Evolutionary conservation across 2,888 invertebrate genomes (phyloP).

Genomic region (Hirtodrosophila duncani): DNA sequence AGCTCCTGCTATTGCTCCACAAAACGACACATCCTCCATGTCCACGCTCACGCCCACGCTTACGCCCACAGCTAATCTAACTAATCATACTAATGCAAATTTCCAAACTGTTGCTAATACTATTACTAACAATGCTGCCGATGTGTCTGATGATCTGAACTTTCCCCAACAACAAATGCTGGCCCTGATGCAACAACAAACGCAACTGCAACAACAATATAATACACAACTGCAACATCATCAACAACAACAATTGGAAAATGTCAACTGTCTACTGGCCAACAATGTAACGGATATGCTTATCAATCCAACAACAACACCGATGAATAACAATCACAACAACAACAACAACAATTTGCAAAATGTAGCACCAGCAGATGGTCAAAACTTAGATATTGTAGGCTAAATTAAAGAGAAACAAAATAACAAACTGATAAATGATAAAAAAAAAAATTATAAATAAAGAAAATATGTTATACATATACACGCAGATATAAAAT

Average conservation of each 20-base stretch:
- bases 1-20: too few species aligned
- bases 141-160: constrained; percentile 33
- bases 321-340: constrained; percentile 44
- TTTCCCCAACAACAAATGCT: constrained; percentile 73
- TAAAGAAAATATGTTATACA: constrained; percentile 43
- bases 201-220: constrained; percentile 73
- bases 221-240: constrained; percentile 48
- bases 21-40: constrained; percentile 32
- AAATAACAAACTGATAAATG: constrained; percentile 15
- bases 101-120: constrained; percentile 75
- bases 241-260: constrained; percentile 48
- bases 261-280: constrained; percentile 39
- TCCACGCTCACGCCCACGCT: constrained; percentile 35
- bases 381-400: constrained; percentile 79
- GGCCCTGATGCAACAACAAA: constrained; percentile 73
- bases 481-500: constrained; percentile 31
- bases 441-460: constrained; percentile 45
- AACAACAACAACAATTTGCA: constrained; percentile 32
- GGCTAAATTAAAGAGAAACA: constrained; percentile 66
- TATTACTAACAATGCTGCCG: constrained; percentile 75
- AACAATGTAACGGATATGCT: constrained; percentile 36
- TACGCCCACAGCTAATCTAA: constrained; percentile 62
- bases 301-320: constrained; percentile 31
- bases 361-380: constrained; percentile 77
- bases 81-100: constrained; percentile 75